Base-by-base conservation (phyloP, 30 jellyfish, hydroid and myxozoan species). In the Aurelia coerulea region DNA sequence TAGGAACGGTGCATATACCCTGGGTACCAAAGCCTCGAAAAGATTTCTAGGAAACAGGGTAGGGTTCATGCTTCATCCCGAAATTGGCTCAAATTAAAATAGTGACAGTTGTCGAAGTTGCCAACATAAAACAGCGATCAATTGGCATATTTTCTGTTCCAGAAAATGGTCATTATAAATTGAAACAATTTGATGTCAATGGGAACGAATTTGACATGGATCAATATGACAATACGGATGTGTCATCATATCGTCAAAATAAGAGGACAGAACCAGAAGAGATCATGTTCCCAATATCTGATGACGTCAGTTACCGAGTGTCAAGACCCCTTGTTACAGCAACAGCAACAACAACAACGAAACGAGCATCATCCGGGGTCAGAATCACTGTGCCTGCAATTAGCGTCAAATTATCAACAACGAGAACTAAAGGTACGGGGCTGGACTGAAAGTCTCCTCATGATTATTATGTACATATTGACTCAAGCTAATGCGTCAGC, bases 381-480 rank as follows among this genome's bases (percentile, higher is more conserved):
- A 76, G 77, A 35, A 71, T 83, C 54, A 70, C 92, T 14, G 13
- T 83, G 37, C 92, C 92, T 10, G 92, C 92, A 17, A 65, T 83
- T 70, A 70, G 49, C 17, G 80, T 83, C 51, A 83, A 83, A 71
- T 86, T 83, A 16, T 70, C 92, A 35, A 14, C 78, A 32, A 15
- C 56, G 56, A 46, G 56, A 46, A 46, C 56, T 46, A 46, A 46
- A 46, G 56, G 56, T 46, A 46, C 56, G 56, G 2, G 56, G 56
- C 56, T 9, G 2, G 56, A 46, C 8, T 37, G 49, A 9, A 46
- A 46, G 56, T 46, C 14, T 46, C 56, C 14, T 39, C 9, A 39
- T 39, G 51, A 3, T 39, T 39, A 39, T 39, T 39, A 39, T 1
- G 0, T 39, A 9, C 51, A 39, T 39, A 39, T 39, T 39, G 51